A percentile compares a stretch with the other conserved stretches of the same genome.
phyloP scores from a whole-genome alignment of 2,113 vertebrate genomes.

The Chamaetylas fuelleborni region DNA sequence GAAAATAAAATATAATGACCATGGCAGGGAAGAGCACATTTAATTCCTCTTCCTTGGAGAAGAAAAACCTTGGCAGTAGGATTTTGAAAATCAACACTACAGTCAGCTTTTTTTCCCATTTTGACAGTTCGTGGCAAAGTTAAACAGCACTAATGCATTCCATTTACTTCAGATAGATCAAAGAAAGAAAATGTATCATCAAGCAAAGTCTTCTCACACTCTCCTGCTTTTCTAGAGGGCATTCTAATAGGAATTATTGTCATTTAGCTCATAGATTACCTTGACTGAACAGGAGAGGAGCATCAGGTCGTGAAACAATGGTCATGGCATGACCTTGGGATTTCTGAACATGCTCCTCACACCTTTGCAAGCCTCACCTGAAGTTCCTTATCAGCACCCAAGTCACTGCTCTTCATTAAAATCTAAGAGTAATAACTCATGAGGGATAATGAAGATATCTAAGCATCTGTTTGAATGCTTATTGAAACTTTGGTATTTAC shows the following conservation, averaged over 20 bases:
- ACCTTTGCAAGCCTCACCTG: not conserved
- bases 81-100: constrained; percentile 60
- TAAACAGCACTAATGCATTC: constrained; percentile 72
- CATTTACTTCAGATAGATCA: constrained; percentile 67
- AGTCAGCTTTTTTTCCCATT: constrained; percentile 29
- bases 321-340: not conserved
- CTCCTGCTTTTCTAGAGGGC: not conserved
- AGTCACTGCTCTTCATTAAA: not conserved
- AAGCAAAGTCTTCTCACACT: constrained; percentile 58
- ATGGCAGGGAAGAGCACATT: not conserved
- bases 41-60: constrained; percentile 17
- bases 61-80: constrained; percentile 51
- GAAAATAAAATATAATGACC: not conserved
- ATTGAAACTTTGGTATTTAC: not conserved
- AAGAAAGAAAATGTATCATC: constrained; percentile 56
- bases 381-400: not conserved
- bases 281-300: constrained; percentile 19
- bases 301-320: constrained; percentile 13
- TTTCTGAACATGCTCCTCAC: not conserved
- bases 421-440: not conserved
- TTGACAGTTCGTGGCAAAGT: constrained; percentile 33
- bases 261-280: constrained; percentile 32
- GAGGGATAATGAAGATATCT: not conserved
- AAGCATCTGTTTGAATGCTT: not conserved
- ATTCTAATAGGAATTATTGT: constrained; percentile 65